Evolutionary conservation across 2,888 invertebrate species (phyloP).

Genomic region (Calephelis perditalis): DNA sequence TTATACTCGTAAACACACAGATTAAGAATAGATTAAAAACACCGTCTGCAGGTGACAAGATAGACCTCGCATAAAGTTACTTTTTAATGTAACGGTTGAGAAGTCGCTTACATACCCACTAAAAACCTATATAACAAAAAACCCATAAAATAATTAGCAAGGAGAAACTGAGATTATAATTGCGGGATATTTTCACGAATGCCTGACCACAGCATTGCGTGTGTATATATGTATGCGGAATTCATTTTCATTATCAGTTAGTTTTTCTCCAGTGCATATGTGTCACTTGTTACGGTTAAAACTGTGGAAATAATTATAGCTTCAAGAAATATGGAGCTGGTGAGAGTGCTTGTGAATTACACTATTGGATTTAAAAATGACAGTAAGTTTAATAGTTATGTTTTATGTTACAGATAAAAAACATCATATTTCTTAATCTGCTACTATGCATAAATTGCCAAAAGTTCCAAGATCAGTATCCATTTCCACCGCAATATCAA

Average conservation of each 20-base stretch:
- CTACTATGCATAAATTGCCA: conserved; percentile 41
- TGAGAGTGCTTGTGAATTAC: conserved; percentile 58
- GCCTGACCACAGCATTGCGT: conserved; percentile 65
- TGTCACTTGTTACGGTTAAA: conserved; percentile 50
- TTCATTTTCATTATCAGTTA: conserved; percentile 75
- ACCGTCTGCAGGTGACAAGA: no score
- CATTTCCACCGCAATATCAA: conserved; percentile 57
- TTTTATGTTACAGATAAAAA: conserved; percentile 53
- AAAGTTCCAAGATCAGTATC: conserved; percentile 49
- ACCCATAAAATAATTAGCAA: conserved; percentile 34
- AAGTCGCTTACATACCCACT: no score
- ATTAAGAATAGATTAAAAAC: no score
- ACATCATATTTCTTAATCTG: conserved; percentile 44
- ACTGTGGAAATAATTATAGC: conserved; percentile 43
- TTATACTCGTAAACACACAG: no score
- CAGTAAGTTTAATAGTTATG: conserved; percentile 22
- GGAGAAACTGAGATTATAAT: conserved; percentile 58
- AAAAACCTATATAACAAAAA: neutral
- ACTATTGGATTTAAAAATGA: conserved; percentile 20
- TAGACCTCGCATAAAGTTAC: no score
- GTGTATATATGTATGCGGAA: conserved; percentile 76
- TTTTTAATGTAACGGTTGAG: no score
- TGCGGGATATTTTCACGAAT: conserved; percentile 69
- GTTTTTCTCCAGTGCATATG: conserved; percentile 58
- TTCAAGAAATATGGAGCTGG: conserved; percentile 70